Evolutionary conservation across 2,888 invertebrate species (phyloP).

Genomic region (Perdita meconis): DNA sequence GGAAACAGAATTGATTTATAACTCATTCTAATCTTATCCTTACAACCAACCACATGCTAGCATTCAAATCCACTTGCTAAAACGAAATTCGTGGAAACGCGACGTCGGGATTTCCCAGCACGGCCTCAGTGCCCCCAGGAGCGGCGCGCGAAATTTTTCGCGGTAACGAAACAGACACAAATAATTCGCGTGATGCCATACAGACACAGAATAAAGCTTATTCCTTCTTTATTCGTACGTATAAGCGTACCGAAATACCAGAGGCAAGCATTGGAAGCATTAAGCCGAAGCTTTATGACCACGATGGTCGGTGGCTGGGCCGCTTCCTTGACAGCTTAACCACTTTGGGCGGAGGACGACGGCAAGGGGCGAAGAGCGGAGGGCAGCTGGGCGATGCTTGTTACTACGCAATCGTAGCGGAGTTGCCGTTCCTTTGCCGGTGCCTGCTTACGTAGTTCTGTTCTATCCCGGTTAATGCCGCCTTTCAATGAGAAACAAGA

Average conservation of each 20-base stretch:
- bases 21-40: too few species aligned
- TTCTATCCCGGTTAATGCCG: constrained; percentile 41
- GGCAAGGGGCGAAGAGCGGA: not conserved
- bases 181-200: constrained; percentile 19
- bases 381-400: constrained; percentile 35
- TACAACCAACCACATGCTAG: too few species aligned
- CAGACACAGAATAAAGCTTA: constrained; percentile 27
- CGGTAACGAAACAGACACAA: not conserved
- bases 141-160: too few species aligned
- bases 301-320: constrained; percentile 39
- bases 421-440: constrained; percentile 1
- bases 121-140: too few species aligned
- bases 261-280: constrained; percentile 37
- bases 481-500: constrained; percentile 49
- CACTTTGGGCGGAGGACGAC: constrained; percentile 38
- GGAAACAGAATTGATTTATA: too few species aligned
- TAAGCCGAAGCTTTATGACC: constrained; percentile 65
- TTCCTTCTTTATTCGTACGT: constrained; percentile 35
- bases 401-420: constrained; percentile 42
- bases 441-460: constrained; percentile 24
- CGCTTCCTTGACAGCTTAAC: constrained; percentile 64
- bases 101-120: not conserved
- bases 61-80: too few species aligned
- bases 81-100: not conserved
- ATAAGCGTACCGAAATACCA: constrained; percentile 28